Evolutionary conservation across 1,140 invertebrate species (phyloP), one percentile per base, ranked within the genome.

Genomic region (Drosophila serrata): DNA sequence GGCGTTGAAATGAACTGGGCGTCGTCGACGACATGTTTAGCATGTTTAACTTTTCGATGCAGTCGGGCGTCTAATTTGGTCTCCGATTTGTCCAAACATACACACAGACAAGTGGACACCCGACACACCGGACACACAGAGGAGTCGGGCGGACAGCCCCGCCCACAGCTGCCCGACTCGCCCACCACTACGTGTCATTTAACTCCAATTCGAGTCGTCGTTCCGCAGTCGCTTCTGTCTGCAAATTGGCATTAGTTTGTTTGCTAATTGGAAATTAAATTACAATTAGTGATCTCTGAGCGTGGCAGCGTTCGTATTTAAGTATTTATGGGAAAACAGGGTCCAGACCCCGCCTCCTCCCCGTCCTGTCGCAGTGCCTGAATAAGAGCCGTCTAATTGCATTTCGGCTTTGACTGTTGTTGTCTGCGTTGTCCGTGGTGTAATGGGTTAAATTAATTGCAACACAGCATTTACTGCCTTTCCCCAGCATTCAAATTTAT

Each of bases 251-350:
- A 80, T 91, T 91, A 87, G 90, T 91, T 91, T 91, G 90, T 91
- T 91, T 91, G 85, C 90, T 91, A 91, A 91, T 91, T 91, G 90
- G 90, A 91, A 91, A 91, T 91, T 91, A 91, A 91, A 91, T 91
- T 91, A 91, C 90, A 91, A 91, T 91, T 91, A 91, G 85, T 91
- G 90, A 90, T 90, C 85, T 90, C 78, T 80, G 79, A 82, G 88
- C 79, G 68, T 78, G 59, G 72, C 84, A 75, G 69, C 73, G 69
- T 82, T 81, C 74, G 58, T 78, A 77, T 84, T 90, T 77, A 79
- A 79, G 72, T 80, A 80, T 91, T 91, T 88, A 82, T 81, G 67
- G 62, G 27, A 8, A 53, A 39, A 40, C 42, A 35, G 4, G 19
- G 11, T 15, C 60, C 37, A 12, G 35, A 17, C 17, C 27, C 61